Conservation (phyloP, 2,797 vertebrate species). For the Balearica regulorum region DNA sequence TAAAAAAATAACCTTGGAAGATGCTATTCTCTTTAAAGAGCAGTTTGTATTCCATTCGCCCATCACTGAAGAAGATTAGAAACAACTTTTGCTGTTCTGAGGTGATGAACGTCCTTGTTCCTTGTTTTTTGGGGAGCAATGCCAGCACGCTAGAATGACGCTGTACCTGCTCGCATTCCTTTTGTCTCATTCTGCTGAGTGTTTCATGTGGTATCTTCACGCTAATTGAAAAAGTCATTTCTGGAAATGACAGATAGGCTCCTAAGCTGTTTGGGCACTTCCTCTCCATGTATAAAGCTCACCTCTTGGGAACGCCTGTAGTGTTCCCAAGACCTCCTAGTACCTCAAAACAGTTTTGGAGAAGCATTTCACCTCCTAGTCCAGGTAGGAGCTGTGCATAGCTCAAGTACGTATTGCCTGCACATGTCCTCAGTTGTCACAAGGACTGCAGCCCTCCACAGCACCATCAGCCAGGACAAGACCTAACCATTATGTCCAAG, state of each 20-base stretch:
- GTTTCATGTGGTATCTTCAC: neutral
- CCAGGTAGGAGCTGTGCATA: neutral
- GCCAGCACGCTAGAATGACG: accelerated
- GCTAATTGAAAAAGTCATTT: neutral
- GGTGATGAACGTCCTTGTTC: neutral
- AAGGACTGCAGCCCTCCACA: neutral
- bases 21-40: neutral
- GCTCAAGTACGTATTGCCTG: accelerated
- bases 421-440: neutral
- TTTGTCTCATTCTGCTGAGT: neutral
- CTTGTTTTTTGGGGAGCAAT: neutral
- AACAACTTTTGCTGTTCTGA: neutral
- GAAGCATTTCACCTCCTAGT: neutral
- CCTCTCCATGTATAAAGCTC: neutral
- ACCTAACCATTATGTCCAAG: neutral
- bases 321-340: neutral
- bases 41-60: neutral
- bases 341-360: neutral
- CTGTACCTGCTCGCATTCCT: neutral
- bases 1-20: neutral
- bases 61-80: neutral
- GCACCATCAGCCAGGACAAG: neutral
- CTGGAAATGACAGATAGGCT: neutral
- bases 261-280: neutral
- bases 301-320: neutral